A percentile compares a stretch with the other conserved stretches of the same genome.
These are phyloP conservation scores for Melinaea menophilus DNA, from an alignment of 2,888 invertebrate genomes.

Conservation along the genomic window DNA sequence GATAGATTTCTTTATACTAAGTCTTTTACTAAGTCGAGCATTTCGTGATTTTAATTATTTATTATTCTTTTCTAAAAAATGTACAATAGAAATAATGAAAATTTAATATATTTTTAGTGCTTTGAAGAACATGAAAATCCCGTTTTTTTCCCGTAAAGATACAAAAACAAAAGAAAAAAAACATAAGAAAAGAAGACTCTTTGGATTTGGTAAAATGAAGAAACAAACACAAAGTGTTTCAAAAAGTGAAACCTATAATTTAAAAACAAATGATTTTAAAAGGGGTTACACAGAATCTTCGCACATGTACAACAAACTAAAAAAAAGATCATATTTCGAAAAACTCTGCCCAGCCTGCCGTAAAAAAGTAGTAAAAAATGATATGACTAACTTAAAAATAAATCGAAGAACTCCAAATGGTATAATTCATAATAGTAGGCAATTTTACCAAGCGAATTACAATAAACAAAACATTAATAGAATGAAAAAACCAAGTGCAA, in stretches of 20 bases:
- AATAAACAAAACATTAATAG: constrained; percentile 8
- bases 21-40: too few species aligned
- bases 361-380: constrained; percentile 22
- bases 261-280: constrained; percentile 6
- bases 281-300: constrained; percentile 7
- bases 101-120: constrained; percentile 35
- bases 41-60: background rate
- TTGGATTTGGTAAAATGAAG: constrained; percentile 27
- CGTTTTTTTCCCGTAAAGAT: constrained; percentile 63
- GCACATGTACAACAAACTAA: constrained; percentile 21
- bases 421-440: constrained; percentile 30
- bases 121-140: constrained; percentile 49
- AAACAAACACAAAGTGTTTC: constrained; percentile 17
- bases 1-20: too few species aligned
- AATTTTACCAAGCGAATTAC: constrained; percentile 23
- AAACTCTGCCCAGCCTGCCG: constrained; percentile 28
- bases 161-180: constrained; percentile 38
- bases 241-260: constrained; percentile 7
- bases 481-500: constrained; percentile 10
- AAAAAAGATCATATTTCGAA: constrained; percentile 30
- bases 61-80: background rate
- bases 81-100: background rate
- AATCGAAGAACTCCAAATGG: constrained; percentile 9
- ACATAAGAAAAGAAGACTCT: constrained; percentile 46
- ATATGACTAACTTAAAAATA: constrained; percentile 7